Percentiles rank a stretch among this genome's conserved stretches.
Evolutionary conservation across 2,888 invertebrate species (phyloP).

Genomic region (Lottia scabra): DNA sequence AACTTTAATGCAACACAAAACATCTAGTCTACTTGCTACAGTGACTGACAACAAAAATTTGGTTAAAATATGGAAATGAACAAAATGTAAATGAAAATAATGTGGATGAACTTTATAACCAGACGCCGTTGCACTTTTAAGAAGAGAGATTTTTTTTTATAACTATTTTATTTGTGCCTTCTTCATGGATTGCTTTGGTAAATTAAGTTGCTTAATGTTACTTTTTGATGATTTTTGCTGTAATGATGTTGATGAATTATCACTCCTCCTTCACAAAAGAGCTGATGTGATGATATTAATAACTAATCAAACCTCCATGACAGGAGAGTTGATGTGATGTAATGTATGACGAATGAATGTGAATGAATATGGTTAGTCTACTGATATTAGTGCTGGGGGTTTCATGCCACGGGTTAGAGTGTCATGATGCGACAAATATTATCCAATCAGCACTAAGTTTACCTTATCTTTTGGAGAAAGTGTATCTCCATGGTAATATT

Average conservation of each 20-base stretch:
- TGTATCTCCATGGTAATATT: conserved; percentile 60
- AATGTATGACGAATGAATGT: too few species aligned
- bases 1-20: background rate
- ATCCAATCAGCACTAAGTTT: conserved; percentile 18
- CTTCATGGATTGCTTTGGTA: too few species aligned
- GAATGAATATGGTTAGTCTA: background rate
- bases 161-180: too few species aligned
- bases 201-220: too few species aligned
- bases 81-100: background rate
- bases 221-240: too few species aligned
- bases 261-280: too few species aligned
- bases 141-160: too few species aligned
- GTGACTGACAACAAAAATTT: background rate
- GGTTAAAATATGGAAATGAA: background rate
- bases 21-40: background rate
- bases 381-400: background rate
- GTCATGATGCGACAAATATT: background rate
- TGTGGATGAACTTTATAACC: background rate
- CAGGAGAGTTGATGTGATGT: too few species aligned
- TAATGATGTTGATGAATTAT: too few species aligned
- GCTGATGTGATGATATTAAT: too few species aligned
- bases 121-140: too few species aligned
- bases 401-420: background rate
- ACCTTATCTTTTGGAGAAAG: conserved; percentile 48
- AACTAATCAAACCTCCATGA: too few species aligned